Conservation (phyloP, 2,888 invertebrate species). For the Drosophila eohydei region DNA sequence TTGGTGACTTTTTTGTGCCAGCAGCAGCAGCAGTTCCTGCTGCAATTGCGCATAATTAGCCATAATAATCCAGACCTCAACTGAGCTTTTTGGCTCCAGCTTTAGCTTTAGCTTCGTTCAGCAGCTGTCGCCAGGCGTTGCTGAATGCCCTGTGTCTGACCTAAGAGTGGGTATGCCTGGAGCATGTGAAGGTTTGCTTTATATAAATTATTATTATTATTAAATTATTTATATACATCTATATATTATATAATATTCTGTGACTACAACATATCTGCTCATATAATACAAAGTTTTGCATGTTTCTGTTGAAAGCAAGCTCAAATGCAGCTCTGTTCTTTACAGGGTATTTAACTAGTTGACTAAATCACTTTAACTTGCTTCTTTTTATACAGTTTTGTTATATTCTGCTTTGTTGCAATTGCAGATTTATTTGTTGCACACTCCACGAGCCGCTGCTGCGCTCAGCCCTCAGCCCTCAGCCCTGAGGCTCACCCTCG, state of each 20-base stretch:
- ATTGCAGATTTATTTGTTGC: slow-evolving; percentile 68
- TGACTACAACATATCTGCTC: no score
- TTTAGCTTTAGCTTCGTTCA: slow-evolving; percentile 30
- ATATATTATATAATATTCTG: no score
- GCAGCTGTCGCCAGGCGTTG: slow-evolving; percentile 43
- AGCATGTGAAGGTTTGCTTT: no score
- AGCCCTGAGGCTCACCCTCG: slow-evolving; percentile 34
- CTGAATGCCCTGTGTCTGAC: background rate
- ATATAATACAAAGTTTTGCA: background rate
- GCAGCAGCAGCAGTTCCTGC: slow-evolving; percentile 16
- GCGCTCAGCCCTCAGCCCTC: slow-evolving; percentile 1
- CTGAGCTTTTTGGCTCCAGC: slow-evolving; percentile 35
- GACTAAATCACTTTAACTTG: background rate
- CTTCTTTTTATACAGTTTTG: slow-evolving; percentile 15
- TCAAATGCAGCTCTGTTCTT: background rate
- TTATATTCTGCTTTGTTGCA: slow-evolving; percentile 41
- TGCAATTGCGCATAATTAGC: slow-evolving; percentile 66
- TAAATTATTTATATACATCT: no score
- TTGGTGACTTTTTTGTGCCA: slow-evolving; percentile 8
- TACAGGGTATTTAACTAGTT: background rate
- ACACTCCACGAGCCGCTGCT: slow-evolving; percentile 27
- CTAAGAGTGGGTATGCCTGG: no score
- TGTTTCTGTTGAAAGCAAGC: background rate
- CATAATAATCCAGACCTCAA: slow-evolving; percentile 49
- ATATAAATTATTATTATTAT: no score